These are phyloP conservation scores for Anolis carolinensis DNA, from an alignment of 2,113 vertebrate species.

Conservation along the genomic window DNA sequence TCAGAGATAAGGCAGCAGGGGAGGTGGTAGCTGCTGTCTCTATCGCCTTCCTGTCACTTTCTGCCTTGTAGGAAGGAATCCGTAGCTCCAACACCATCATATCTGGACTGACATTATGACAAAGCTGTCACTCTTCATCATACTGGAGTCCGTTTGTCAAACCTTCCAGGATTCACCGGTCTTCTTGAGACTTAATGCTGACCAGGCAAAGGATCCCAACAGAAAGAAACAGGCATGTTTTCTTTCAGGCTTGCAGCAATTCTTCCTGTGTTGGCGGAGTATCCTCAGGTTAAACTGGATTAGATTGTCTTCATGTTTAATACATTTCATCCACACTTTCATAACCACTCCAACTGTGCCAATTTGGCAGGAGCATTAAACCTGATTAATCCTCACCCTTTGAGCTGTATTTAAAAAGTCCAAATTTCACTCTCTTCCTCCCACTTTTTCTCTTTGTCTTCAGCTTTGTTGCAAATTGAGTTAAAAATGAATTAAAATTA, in stretches of 20 bases:
- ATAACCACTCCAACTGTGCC: too few species aligned
- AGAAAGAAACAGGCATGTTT: neutral
- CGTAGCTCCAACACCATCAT: neutral
- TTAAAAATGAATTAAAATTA: too few species aligned
- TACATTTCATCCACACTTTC: neutral
- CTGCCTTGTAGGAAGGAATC: neutral
- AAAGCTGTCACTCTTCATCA: slow-evolving; percentile 24
- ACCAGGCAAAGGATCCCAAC: neutral
- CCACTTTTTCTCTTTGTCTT: too few species aligned
- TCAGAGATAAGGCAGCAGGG: neutral
- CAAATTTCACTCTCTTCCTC: too few species aligned
- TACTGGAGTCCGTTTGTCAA: neutral
- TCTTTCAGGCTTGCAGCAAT: neutral
- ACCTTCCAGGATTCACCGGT: neutral
- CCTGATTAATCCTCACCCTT: too few species aligned
- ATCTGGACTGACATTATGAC: slow-evolving; percentile 19
- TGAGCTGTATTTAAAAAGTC: too few species aligned
- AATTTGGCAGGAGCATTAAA: too few species aligned
- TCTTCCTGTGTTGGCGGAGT: neutral
- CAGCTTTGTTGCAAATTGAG: too few species aligned
- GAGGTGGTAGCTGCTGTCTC: neutral
- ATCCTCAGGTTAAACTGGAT: too few species aligned
- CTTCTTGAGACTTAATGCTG: slow-evolving; percentile 4
- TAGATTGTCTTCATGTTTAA: neutral
- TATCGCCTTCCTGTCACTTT: slow-evolving; percentile 4